phyloP scores from a whole-genome alignment of 1,140 invertebrate species.

The Drosophila equinoxialis region DNA sequence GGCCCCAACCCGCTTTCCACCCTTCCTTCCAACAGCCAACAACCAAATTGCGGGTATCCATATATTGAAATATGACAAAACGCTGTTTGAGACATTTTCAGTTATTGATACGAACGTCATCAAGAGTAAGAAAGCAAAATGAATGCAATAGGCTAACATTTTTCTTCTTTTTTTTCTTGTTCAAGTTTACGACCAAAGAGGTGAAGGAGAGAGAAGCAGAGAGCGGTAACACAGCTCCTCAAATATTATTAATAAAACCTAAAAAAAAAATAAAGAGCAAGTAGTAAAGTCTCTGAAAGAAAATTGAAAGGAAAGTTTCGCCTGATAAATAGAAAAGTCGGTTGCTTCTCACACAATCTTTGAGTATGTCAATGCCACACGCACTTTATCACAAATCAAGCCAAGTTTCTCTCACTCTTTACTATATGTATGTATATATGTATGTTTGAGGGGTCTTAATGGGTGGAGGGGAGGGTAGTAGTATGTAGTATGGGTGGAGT shows the following conservation, averaged over 20 bases:
- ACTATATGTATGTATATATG: too few relatives aligned
- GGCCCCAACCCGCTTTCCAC: too few relatives aligned
- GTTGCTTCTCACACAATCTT: constrained; percentile 24
- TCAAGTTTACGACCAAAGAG: constrained; percentile 41
- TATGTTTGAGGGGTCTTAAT: neutral
- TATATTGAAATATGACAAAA: constrained; percentile 80
- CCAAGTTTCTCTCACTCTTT: constrained; percentile 43
- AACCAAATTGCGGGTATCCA: constrained; percentile 12
- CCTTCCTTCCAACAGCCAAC: too few relatives aligned
- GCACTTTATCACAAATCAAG: constrained; percentile 80
- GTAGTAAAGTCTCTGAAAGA: constrained; percentile 46
- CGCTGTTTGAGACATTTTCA: constrained; percentile 82
- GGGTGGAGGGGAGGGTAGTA: constrained; percentile 8
- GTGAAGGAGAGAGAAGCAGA: too few relatives aligned
- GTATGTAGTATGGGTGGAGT: too few relatives aligned
- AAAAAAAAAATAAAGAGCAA: constrained; percentile 4
- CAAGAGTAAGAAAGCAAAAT: constrained; percentile 47
- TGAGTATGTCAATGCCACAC: constrained; percentile 63
- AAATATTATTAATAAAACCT: constrained; percentile 74
- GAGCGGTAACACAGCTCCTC: constrained; percentile 12
- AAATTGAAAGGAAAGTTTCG: constrained; percentile 77
- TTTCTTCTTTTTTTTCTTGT: constrained; percentile 8
- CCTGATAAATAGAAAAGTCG: constrained; percentile 65
- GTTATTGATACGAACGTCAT: constrained; percentile 76
- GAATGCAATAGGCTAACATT: constrained; percentile 53